These are phyloP conservation scores for Lepus europaeus DNA, from an alignment of 2,113 vertebrate species.

Conservation along the genomic window DNA sequence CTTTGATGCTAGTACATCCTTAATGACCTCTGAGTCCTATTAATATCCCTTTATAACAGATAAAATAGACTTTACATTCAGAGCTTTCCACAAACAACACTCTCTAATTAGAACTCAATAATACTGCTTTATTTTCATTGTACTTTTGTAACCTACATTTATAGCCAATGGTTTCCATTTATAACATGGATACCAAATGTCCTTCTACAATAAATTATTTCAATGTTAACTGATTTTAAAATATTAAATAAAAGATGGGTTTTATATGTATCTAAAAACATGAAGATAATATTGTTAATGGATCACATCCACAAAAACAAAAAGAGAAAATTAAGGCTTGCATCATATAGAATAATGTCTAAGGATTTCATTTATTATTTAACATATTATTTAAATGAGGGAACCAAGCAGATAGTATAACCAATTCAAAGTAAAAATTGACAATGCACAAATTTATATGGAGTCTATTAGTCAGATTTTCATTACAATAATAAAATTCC, in stretches of 20 bases:
- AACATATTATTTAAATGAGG: background rate
- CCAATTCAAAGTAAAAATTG: constrained; percentile 15
- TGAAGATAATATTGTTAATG: background rate
- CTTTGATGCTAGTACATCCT: background rate
- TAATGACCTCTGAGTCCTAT: background rate
- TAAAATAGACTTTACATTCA: constrained; percentile 17
- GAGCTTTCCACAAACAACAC: constrained; percentile 8
- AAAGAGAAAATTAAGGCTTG: constrained; percentile 29
- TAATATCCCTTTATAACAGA: background rate
- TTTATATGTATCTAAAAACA: background rate
- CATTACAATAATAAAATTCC: no score
- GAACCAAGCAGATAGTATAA: constrained; percentile 3
- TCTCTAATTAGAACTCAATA: constrained; percentile 52
- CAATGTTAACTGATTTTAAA: constrained; percentile 42
- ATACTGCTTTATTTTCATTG: constrained; percentile 13
- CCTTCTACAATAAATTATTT: constrained; percentile 55
- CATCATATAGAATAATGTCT: background rate
- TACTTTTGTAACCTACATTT: constrained; percentile 51
- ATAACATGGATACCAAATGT: constrained; percentile 13
- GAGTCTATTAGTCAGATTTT: background rate
- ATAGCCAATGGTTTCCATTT: constrained; percentile 34
- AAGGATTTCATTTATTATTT: constrained; percentile 39
- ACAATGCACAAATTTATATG: background rate
- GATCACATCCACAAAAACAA: background rate
- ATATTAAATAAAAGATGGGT: constrained; percentile 27